Percentiles rank a stretch among this genome's conserved stretches.
phyloP scores from a whole-genome alignment of 2,797 vertebrate genomes.

The Neomorphus geoffroyi region DNA sequence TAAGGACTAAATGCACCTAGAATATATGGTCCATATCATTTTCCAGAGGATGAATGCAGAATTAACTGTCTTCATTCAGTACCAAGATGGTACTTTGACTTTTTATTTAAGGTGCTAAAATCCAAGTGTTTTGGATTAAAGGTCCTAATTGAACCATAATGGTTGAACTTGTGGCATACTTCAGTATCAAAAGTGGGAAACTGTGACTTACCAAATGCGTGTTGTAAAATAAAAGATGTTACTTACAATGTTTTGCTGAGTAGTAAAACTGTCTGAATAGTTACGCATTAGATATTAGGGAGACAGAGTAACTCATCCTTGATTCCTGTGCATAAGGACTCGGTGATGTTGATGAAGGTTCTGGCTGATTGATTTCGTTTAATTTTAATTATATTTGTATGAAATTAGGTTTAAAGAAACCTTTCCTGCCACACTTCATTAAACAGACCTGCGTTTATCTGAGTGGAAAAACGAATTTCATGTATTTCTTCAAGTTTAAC shows the following conservation, averaged over 20 bases:
- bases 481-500: not conserved
- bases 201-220: not conserved
- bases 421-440: not conserved
- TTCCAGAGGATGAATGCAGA: not conserved
- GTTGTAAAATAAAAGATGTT: conserved; percentile 22
- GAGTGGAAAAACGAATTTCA: not conserved
- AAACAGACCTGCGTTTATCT: not conserved
- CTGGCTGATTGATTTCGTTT: not conserved
- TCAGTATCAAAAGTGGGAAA: not conserved
- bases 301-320: not conserved
- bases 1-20: not conserved
- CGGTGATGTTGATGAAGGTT: not conserved
- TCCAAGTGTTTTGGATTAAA: conserved; percentile 18
- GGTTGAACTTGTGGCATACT: conserved; percentile 9
- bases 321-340: not conserved
- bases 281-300: not conserved
- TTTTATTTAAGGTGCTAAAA: conserved; percentile 66
- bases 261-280: not conserved
- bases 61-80: not conserved
- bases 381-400: not conserved
- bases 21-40: not conserved
- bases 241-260: not conserved
- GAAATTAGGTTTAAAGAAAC: not conserved
- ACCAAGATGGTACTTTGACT: not conserved
- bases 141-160: conserved; percentile 48